Conservation (phyloP, 2,113 vertebrate genomes). For the Sitta europaea region DNA sequence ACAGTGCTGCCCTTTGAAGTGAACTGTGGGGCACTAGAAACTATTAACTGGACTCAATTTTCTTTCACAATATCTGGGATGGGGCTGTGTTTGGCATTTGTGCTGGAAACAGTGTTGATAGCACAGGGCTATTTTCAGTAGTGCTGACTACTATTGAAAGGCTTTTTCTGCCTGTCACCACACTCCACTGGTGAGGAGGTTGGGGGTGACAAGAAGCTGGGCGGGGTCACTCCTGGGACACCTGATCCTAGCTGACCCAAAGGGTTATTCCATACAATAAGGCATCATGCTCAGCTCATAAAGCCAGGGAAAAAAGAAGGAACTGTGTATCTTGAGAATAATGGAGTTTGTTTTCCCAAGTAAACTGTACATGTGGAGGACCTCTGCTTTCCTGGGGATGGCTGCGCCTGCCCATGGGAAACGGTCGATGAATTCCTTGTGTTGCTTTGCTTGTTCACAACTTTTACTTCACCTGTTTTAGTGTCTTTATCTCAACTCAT, state of each 20-base stretch:
- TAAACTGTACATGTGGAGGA: neutral
- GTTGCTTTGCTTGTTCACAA: neutral
- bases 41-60: neutral
- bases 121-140: neutral
- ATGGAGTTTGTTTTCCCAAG: fast-evolving
- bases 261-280: neutral
- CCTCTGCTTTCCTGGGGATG: neutral
- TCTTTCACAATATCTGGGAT: neutral
- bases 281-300: neutral
- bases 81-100: neutral
- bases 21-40: neutral
- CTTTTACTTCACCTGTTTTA: neutral
- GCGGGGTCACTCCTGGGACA: neutral
- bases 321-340: fast-evolving
- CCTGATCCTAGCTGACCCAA: neutral
- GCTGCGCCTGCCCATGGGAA: neutral
- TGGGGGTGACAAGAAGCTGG: neutral
- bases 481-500: neutral
- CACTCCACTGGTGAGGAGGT: neutral
- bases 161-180: neutral
- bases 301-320: neutral
- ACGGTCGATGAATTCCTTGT: neutral
- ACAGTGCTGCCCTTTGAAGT: neutral
- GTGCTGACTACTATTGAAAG: neutral
- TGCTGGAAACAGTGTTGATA: neutral